Percentiles rank a stretch among this genome's conserved stretches.
Evolutionary conservation across 2,797 vertebrate genomes (phyloP).

Genomic region (Bradypodion ventrale): DNA sequence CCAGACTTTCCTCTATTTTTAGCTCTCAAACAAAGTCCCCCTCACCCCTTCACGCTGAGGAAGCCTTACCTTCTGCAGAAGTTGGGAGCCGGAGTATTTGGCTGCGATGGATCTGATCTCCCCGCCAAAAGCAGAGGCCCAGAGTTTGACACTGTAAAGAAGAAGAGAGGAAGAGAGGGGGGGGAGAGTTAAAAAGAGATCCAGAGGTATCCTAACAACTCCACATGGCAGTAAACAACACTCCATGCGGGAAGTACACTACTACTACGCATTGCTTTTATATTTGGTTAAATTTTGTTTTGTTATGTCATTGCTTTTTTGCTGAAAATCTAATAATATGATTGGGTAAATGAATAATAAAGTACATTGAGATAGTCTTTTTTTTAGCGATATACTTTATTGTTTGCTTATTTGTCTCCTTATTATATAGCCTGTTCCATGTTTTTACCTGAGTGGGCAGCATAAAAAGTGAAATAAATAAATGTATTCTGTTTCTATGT

Average conservation of each 20-base stretch:
- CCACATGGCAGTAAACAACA: conserved; percentile 58
- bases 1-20: conserved; percentile 76
- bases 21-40: conserved; percentile 53
- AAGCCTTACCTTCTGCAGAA: conserved; percentile 95
- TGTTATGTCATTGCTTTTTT: no score
- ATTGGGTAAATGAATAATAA: no score
- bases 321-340: no score
- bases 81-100: conserved; percentile 97
- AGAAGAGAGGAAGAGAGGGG: neutral
- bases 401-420: no score
- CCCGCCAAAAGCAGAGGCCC: conserved; percentile 98
- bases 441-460: no score
- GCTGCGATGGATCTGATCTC: conserved; percentile 99
- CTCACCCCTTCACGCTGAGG: conserved; percentile 46
- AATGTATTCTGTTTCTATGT: no score
- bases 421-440: no score
- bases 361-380: no score
- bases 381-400: no score
- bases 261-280: no score
- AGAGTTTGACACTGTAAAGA: conserved; percentile 91
- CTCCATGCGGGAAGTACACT: neutral
- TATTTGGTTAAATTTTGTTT: no score
- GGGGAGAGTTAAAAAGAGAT: neutral
- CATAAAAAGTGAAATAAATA: no score
- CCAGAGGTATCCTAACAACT: conserved; percentile 45